Base-by-base conservation (phyloP, 2,113 vertebrate genomes). In the Arothron firmamentum region DNA sequence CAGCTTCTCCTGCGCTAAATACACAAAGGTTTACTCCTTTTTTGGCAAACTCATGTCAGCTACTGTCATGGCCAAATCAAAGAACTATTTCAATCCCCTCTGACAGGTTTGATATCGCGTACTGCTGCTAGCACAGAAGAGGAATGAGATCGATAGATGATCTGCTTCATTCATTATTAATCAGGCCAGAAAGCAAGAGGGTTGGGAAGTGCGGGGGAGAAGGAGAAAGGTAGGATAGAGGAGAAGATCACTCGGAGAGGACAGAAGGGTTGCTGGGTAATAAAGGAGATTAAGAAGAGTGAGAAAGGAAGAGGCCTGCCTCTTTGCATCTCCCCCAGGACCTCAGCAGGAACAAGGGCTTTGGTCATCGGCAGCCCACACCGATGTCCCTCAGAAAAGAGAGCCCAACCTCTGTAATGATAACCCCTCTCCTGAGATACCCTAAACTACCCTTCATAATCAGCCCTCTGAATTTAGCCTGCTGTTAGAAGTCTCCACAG, bases 121-220 rank as follows among this genome's bases (percentile, higher is more conserved):
- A 76, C 85, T 87, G 82, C 34, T 50, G 79, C 86, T 85, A 82
- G 86, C 83, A 80, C 83, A 84, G n/a, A 81, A 80, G 80, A 85
- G 74, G 75, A 81, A 17, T 66, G 68, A 71, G 79, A 87, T 89
- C 88, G 86, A 89, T 88, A 87, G 84, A 87, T 87, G 88, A 90
- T 88, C 87, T 62, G 63, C 83, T 81, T 87, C 84, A 87, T 89
- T 88, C 81, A 90, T 89, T 89, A 88, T 89, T 89, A 86, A 90
- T 88, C 84, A 77, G 74, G 67, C 72, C 78, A 70, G 74, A 79
- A 71, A 80, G 81, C 74, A 77, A 72, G 77, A 66, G 42, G 67
- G 77, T 48, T 69, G 79, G 80, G 66, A 82, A 76, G 80, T 60
- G 76, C 31, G 17, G 58, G 54, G 74, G 84, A 78, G 74, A 76